Evolutionary conservation across 2,797 vertebrate genomes (phyloP).

Genomic region (Alosa sapidissima): DNA sequence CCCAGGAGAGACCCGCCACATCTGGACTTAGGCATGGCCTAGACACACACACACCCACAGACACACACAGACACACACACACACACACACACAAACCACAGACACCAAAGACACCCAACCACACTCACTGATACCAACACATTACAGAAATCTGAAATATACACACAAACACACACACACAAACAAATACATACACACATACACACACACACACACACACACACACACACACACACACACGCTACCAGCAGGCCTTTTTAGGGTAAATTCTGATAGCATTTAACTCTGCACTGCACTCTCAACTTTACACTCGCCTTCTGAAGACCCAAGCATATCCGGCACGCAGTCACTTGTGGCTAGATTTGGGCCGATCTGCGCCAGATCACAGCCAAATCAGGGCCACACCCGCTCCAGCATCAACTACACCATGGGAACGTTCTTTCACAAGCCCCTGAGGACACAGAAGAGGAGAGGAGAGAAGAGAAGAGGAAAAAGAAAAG

Average conservation of each 20-base stretch:
- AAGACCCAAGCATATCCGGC: background rate
- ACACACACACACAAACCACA: background rate
- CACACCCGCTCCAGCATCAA: background rate
- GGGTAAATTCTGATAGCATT: background rate
- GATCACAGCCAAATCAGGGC: background rate
- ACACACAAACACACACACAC: slow-evolving; percentile 3
- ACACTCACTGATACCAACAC: background rate
- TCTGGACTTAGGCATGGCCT: slow-evolving; percentile 44
- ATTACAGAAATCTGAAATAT: background rate
- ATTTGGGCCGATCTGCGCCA: background rate
- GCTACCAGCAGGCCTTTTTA: background rate
- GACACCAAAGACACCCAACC: background rate
- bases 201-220: background rate
- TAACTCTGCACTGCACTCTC: background rate
- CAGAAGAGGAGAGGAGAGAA: background rate
- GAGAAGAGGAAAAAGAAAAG: background rate
- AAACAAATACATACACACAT: background rate
- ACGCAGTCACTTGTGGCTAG: too few relatives aligned
- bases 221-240: background rate
- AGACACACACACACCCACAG: slow-evolving; percentile 12
- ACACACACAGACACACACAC: background rate
- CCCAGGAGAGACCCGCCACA: slow-evolving; percentile 42
- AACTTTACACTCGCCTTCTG: background rate
- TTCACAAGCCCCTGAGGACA: background rate
- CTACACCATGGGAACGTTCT: background rate